These are phyloP conservation scores for Drosophila koepferae DNA, from an alignment of 2,888 invertebrate genomes.

Conservation along the genomic window DNA sequence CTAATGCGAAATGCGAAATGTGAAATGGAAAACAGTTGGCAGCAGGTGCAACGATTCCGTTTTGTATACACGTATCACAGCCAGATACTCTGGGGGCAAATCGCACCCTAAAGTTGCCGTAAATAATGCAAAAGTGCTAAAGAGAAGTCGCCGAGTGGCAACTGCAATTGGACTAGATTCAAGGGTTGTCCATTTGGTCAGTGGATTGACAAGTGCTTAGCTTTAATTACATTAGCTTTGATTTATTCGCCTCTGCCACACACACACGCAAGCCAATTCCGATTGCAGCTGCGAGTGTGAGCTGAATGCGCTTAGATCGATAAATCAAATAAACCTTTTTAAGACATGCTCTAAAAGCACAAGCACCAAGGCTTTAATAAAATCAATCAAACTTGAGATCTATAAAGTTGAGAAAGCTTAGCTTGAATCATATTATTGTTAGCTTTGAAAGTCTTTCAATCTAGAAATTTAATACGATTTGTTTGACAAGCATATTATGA, in stretches of 20 bases:
- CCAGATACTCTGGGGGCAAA: slow-evolving; percentile 23
- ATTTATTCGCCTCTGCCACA: slow-evolving; percentile 52
- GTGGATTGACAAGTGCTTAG: slow-evolving; percentile 57
- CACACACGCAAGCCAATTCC: slow-evolving; percentile 38
- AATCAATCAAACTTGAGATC: neutral
- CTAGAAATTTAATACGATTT: too few species aligned
- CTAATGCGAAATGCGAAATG: slow-evolving; percentile 51
- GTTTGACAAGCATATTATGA: too few species aligned
- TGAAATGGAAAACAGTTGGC: slow-evolving; percentile 54
- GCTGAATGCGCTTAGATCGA: neutral
- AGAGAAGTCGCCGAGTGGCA: slow-evolving; percentile 41
- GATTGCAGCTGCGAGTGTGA: slow-evolving; percentile 5
- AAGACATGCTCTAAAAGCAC: neutral
- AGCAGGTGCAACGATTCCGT: slow-evolving; percentile 52
- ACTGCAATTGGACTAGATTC: slow-evolving; percentile 6
- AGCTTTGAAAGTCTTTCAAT: neutral
- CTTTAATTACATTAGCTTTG: slow-evolving; percentile 69
- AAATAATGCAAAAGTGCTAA: slow-evolving; percentile 70
- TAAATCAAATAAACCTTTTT: neutral
- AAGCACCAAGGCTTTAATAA: neutral
- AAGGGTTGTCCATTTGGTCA: slow-evolving; percentile 9
- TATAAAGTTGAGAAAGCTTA: neutral
- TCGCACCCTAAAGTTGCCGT: slow-evolving; percentile 60
- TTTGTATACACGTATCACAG: slow-evolving; percentile 7
- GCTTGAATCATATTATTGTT: neutral